Conservation (phyloP, 2,797 vertebrate genomes). For the Eulemur mongoz region DNA sequence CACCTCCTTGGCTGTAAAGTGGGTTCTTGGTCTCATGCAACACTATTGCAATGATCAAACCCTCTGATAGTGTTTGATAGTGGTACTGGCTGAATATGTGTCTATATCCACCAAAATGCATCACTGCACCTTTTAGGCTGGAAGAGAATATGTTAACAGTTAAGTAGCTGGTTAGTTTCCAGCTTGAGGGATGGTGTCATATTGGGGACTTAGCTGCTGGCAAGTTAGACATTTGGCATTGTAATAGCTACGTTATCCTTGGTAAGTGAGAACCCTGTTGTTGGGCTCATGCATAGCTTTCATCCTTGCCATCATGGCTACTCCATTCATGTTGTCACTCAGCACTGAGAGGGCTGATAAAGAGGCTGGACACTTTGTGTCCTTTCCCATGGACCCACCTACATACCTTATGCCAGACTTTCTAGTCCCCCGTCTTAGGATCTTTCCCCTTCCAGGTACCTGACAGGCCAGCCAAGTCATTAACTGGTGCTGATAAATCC, state of each 20-base stretch:
- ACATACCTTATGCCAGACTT: neutral
- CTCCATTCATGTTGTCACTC: no score
- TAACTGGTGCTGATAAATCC: neutral
- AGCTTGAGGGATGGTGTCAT: neutral
- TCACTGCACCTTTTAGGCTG: neutral
- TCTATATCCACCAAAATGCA: neutral
- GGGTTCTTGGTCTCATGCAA: neutral
- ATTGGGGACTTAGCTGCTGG: neutral
- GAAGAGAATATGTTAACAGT: neutral
- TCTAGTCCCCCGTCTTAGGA: neutral
- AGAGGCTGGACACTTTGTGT: neutral
- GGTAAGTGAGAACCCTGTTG: neutral
- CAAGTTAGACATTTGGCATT: neutral
- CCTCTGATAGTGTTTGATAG: neutral
- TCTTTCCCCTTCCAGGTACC: neutral
- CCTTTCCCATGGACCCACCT: neutral
- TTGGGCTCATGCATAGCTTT: neutral
- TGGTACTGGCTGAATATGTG: neutral
- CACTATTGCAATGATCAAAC: neutral
- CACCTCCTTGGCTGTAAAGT: neutral
- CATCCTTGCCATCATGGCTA: neutral
- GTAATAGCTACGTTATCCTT: neutral
- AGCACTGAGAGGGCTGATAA: neutral
- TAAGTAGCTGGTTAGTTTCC: neutral
- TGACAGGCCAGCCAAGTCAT: neutral